These are phyloP conservation scores for Acanthopagrus latus DNA, from an alignment of 2,797 vertebrate species.

Conservation along the genomic window DNA sequence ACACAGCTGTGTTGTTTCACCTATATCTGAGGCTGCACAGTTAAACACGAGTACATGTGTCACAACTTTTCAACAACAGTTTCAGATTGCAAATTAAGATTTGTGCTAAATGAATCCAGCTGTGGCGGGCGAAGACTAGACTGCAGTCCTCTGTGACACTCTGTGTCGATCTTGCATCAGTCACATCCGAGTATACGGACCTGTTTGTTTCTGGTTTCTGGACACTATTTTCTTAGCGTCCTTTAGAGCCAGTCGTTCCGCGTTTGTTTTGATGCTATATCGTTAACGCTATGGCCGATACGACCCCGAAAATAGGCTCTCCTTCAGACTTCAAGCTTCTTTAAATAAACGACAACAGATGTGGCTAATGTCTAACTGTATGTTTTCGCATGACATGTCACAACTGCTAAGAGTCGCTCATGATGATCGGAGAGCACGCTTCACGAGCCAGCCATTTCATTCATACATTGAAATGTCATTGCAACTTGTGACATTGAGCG, in stretches of 20 bases:
- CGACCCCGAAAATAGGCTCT: neutral
- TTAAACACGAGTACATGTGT: neutral
- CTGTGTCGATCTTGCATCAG: slow-evolving; percentile 5
- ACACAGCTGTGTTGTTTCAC: neutral
- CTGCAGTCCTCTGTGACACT: neutral
- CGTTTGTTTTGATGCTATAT: slow-evolving; percentile 35
- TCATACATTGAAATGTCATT: slow-evolving; percentile 51
- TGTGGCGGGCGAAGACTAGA: neutral
- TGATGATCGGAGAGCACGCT: neutral
- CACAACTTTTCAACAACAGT: neutral
- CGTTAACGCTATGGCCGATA: neutral
- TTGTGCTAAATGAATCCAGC: neutral
- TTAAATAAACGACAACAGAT: neutral
- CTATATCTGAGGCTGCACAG: too few relatives aligned
- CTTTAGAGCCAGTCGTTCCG: neutral
- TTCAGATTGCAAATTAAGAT: neutral
- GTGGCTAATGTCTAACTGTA: neutral
- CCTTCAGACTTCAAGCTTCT: neutral
- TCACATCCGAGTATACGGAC: neutral
- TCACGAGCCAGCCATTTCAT: slow-evolving; percentile 29
- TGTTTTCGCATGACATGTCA: neutral
- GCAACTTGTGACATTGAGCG: slow-evolving; percentile 56
- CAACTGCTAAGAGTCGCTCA: too few relatives aligned
- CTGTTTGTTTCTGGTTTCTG: neutral
- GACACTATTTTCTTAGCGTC: neutral